Evolutionary conservation across 2,888 invertebrate species (phyloP).

Genomic region (Alcis repandata): DNA sequence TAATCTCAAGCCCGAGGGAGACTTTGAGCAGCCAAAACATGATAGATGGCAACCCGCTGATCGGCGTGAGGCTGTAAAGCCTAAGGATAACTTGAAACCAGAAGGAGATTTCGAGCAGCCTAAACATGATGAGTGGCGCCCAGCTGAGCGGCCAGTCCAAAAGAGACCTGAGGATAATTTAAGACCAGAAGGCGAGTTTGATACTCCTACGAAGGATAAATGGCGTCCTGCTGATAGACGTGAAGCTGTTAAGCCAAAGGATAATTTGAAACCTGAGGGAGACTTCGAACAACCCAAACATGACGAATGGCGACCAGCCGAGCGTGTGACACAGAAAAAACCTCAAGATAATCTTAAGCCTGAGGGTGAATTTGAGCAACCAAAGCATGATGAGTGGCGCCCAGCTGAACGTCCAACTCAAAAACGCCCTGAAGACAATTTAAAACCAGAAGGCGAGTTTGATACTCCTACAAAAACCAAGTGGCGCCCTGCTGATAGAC

Average conservation of each 20-base stretch:
- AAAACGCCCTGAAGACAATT: slow-evolving; percentile 71
- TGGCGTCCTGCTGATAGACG: no score
- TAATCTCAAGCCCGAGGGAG: slow-evolving; percentile 55
- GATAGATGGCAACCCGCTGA: no score
- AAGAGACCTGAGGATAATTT: slow-evolving; percentile 68
- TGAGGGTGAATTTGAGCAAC: slow-evolving; percentile 76
- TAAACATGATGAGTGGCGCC: slow-evolving; percentile 58
- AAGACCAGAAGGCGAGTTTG: slow-evolving; percentile 54
- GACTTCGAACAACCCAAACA: slow-evolving; percentile 81
- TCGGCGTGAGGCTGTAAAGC: no score
- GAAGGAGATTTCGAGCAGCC: no score
- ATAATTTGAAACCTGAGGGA: slow-evolving; percentile 88
- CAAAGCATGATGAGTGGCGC: slow-evolving; percentile 59
- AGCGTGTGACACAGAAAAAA: slow-evolving; percentile 62
- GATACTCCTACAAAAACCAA: no score
- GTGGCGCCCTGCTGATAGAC: no score
- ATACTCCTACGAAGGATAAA: slow-evolving; percentile 49
- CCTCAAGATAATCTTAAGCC: slow-evolving; percentile 65
- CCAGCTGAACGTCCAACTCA: slow-evolving; percentile 70
- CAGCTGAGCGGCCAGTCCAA: no score
- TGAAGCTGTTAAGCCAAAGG: slow-evolving; percentile 58
- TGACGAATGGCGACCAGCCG: slow-evolving; percentile 71
- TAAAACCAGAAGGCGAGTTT: slow-evolving; percentile 87
- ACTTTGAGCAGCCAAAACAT: neutral
- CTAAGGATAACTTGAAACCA: no score